Base-by-base conservation (phyloP, 2,888 invertebrate species). In the Calephelis perditalis region DNA sequence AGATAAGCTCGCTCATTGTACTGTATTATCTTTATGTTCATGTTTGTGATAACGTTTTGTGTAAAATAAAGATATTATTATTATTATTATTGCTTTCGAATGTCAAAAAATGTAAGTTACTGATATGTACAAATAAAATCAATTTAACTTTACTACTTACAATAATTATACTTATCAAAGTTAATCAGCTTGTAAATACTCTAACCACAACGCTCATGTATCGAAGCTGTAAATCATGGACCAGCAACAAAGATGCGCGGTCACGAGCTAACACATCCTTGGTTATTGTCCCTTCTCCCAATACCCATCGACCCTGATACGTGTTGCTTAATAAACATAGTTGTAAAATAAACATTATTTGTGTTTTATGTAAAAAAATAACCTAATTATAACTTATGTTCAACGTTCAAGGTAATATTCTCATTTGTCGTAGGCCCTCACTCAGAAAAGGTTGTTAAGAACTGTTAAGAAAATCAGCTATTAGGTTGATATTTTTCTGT, bases 231-330 rank as follows among this genome's bases (percentile, higher is more conserved):
- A 54, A 54, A 54, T 54, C 36, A 54, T 54, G 35, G 11, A 15
- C 11, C 7, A 36, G 26, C 52, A 45, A 57, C 57, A 57, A 57
- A 35, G 57, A 59, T 55, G 60, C 59, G 12, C 60, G 57, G 60
- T 63, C 65, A 65, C 65, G 65, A 65, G 43, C 60, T 49, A 44
- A 58, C 37, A n/a, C 55, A 61, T 63, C 61, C 63, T 63, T 63
- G 61, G 61, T 58, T 47, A 58, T 62, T 57, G 60, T 49, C 64
- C 64, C 64, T 64, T 64, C 64, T 59, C 61, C 57, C 52, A 46
- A 35, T 35, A 35, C 52, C 35, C 6, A n/a, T 11, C 54, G 59
- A 55, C 59, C 59, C 59, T 59, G 54, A 59, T n/a, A 7, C 11
- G 37, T 46, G 10, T 56, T 40, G 55, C 55, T 55, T 15, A 26